Evolutionary conservation across 2,797 vertebrate genomes (phyloP), one percentile per base, ranked within the genome.

Genomic region (Peromyscus aztecus): DNA sequence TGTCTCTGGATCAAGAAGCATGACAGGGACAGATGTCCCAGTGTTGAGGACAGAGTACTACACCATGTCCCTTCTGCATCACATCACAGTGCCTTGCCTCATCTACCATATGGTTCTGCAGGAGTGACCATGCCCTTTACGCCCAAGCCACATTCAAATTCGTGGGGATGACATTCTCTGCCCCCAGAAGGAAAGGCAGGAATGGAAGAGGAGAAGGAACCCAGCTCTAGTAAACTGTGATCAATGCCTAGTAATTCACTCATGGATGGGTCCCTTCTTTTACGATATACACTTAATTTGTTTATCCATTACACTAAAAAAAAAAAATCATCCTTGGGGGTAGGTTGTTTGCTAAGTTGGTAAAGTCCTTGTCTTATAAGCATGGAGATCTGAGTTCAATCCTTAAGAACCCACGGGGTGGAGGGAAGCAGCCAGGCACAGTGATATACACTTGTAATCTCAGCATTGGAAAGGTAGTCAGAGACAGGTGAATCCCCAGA

Each of bases 41-140:
- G n/a, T 0, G 0, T 4, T 17, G 11, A 37, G 77, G 61, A 69
- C 78, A 43, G 0, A 24, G 21, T 2, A 43, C 4, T 3, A 61
- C 2, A 57, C 19, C 5, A 67, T 0, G n/a, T n/a, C 85, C 27
- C 85, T 21, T 34, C 65, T 46, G n/a, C 0, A 29, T 57, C 49
- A 83, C 1, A 9, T 49, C 75, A 13, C 31, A 6, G 84, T 0
- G 4, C 23, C 23, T 67, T 63, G 73, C 43, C 75, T 23, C 17
- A 31, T 14, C 8, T 1, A 27, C 21, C 16, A 52, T 34, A 23
- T 13, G 61, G 61, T 4, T 57, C 21, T n/a, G 40, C 1, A 12
- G 24, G 1, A 12, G 27, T 82, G 59, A 73, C 19, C 11, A 5
- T 23, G 80, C 37, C 34, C 29, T 81, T 78, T 52, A 88, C 0